These are phyloP conservation scores for Puntigrus tetrazona DNA, from an alignment of 2,113 vertebrate species.

Conservation along the genomic window DNA sequence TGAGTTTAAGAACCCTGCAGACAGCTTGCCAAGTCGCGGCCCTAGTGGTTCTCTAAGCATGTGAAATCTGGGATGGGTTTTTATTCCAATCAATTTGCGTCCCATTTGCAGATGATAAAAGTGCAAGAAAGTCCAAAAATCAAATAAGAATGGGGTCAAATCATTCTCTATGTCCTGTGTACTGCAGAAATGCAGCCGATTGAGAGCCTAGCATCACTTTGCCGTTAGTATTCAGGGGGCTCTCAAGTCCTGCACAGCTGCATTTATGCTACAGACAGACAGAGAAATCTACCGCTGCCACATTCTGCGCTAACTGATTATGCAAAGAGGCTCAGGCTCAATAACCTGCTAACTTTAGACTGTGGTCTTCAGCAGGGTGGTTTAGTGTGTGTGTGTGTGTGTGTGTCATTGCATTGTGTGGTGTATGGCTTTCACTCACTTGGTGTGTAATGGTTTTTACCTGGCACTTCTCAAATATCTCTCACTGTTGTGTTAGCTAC, in stretches of 20 bases:
- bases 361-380: conserved; percentile 10
- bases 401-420: conserved; percentile 4
- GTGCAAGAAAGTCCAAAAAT: not conserved
- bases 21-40: no score
- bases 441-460: conserved; percentile 47
- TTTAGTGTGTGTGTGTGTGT: conserved; percentile 13
- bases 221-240: conserved; percentile 40
- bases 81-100: not conserved
- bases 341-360: conserved; percentile 22
- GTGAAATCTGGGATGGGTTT: not conserved
- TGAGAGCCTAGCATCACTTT: conserved; percentile 36
- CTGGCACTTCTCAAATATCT: conserved; percentile 70
- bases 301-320: conserved; percentile 49
- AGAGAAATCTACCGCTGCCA: conserved; percentile 35
- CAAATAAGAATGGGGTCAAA: not conserved
- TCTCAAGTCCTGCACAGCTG: conserved; percentile 27
- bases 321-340: conserved; percentile 56
- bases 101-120: not conserved
- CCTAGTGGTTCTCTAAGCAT: no score
- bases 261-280: conserved; percentile 46
- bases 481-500: conserved; percentile 71
- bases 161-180: not conserved
- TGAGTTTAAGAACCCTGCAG: no score
- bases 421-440: conserved; percentile 28
- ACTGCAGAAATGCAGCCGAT: conserved; percentile 5